Conservation (phyloP, 2,113 vertebrate species). For the Clarias batrachus region DNA sequence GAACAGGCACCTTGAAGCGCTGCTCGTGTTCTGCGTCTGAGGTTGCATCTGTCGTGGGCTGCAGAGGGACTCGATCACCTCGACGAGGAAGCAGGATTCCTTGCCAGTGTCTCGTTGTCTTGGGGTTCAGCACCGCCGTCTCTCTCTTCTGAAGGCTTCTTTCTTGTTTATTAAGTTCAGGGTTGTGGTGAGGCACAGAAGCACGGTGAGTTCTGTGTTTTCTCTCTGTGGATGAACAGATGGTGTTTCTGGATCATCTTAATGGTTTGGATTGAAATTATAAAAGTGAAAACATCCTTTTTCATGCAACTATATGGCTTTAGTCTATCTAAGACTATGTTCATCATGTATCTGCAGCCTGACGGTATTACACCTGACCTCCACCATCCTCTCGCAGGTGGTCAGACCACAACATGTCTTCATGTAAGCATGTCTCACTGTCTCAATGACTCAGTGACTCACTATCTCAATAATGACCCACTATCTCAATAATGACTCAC, state of each 20-base stretch:
- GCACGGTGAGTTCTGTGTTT: neutral
- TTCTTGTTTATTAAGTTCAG: neutral
- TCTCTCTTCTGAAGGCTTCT: no score
- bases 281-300: neutral
- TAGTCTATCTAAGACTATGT: neutral
- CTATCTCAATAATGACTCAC: no score
- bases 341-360: neutral
- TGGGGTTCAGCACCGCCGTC: neutral
- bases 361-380: neutral
- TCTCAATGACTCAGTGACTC: no score
- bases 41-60: neutral
- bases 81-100: neutral
- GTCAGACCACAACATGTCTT: no score
- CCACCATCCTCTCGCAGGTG: no score
- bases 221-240: neutral
- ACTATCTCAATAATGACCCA: no score
- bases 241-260: neutral
- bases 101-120: neutral
- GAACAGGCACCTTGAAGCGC: no score
- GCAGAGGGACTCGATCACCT: neutral
- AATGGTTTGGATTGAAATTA: neutral
- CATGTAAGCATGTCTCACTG: no score
- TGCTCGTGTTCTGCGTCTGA: neutral
- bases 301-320: neutral
- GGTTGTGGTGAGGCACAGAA: neutral